Percentiles rank a stretch among this genome's conserved stretches.
phyloP scores from a whole-genome alignment of 2,113 vertebrate species.

The Microtus pennsylvanicus region DNA sequence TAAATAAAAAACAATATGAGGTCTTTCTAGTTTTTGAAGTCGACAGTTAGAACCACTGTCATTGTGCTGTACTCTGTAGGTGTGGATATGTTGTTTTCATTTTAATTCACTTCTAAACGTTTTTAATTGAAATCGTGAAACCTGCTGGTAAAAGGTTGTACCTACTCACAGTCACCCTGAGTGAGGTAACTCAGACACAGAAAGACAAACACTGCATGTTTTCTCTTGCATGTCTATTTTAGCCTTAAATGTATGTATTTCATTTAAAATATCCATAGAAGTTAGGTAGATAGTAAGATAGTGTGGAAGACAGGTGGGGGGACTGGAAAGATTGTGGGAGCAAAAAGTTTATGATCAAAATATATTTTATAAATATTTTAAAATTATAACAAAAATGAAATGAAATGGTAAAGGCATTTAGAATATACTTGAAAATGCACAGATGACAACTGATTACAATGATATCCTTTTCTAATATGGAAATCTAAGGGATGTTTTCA shows the following conservation, averaged over 20 bases:
- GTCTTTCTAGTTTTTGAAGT: not conserved
- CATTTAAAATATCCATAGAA: not conserved
- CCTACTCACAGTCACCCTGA: not conserved
- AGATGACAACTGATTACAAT: not conserved
- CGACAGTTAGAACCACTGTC: not conserved
- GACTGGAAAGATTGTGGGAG: not conserved
- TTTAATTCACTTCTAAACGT: not conserved
- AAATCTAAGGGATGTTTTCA: not conserved
- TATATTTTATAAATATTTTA: not conserved
- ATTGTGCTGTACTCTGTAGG: not conserved
- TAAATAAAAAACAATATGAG: not conserved
- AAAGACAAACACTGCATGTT: not conserved
- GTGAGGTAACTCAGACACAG: not conserved
- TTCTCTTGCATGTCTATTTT: not conserved
- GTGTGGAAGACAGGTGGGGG: rapidly evolving
- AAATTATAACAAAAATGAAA: not conserved
- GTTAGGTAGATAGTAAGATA: not conserved
- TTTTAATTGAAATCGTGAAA: not conserved
- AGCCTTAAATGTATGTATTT: not conserved
- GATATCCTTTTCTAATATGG: not conserved
- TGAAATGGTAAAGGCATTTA: not conserved
- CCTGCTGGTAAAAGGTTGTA: not conserved
- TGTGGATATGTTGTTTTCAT: not conserved
- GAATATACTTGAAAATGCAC: not conserved
- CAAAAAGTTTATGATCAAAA: not conserved